Percentiles rank a stretch among this genome's conserved stretches.
Conservation (phyloP, 2,797 vertebrate species). For the Notolepis coatsorum region DNA sequence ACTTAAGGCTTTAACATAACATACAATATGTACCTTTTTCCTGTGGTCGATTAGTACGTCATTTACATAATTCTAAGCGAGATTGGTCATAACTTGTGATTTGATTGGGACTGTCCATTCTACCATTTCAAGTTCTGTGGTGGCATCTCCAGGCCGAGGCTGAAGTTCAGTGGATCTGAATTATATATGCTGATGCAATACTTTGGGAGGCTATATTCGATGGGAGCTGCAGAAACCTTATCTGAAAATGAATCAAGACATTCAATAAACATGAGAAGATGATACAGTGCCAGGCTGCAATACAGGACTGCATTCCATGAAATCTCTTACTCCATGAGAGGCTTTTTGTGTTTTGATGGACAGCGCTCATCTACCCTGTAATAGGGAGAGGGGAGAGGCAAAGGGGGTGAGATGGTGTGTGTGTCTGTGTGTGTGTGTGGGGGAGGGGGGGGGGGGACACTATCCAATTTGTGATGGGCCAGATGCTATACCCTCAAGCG, state of each 20-base stretch:
- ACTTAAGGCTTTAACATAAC: no score
- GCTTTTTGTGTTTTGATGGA: conserved; percentile 29
- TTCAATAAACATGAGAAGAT: no score
- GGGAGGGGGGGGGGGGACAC: conserved; percentile 43
- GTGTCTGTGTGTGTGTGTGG: conserved; percentile 44
- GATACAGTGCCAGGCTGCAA: neutral
- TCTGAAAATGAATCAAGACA: conserved; percentile 41
- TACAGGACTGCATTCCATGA: neutral
- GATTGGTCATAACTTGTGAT: no score
- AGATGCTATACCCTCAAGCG: conserved; percentile 81
- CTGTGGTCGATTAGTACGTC: no score
- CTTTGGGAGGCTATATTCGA: conserved; percentile 24
- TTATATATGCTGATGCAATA: conserved; percentile 51
- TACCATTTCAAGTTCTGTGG: no score
- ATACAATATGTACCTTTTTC: no score
- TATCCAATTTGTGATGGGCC: conserved; percentile 78
- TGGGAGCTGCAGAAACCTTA: conserved; percentile 28
- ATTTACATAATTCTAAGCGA: no score
- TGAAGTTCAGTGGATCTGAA: conserved; percentile 31
- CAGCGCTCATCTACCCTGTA: conserved; percentile 39
- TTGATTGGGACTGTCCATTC: no score
- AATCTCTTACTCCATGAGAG: neutral
- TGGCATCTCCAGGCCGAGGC: conserved; percentile 30
- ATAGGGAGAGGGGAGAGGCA: conserved; percentile 32
- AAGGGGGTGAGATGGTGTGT: conserved; percentile 31